Evolutionary conservation across 2,888 invertebrate species (phyloP).

Genomic region (Odontomyia ornata): DNA sequence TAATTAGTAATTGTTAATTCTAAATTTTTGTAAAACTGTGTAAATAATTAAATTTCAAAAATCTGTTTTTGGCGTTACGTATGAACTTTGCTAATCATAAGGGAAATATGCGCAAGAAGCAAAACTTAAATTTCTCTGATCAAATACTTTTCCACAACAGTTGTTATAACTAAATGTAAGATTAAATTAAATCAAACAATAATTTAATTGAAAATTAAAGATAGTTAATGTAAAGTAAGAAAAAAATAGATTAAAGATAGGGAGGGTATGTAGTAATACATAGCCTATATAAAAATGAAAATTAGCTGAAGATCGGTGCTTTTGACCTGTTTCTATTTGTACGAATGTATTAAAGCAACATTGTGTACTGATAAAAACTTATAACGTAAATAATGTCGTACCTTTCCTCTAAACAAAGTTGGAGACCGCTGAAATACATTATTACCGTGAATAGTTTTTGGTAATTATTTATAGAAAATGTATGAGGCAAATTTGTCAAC

Average conservation of each 20-base stretch:
- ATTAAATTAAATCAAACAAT: neutral
- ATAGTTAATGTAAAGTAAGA: slow-evolving; percentile 9
- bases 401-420: slow-evolving; percentile 7
- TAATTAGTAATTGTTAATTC: no score
- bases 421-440: neutral
- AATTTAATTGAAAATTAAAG: neutral
- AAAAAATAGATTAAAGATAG: neutral
- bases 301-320: slow-evolving; percentile 66
- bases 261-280: slow-evolving; percentile 53
- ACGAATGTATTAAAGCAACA: slow-evolving; percentile 56
- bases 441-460: no score
- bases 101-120: neutral
- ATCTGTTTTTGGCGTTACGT: no score
- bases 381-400: neutral
- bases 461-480: no score
- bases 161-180: no score
- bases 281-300: slow-evolving; percentile 53
- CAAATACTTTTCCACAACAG: no score
- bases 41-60: no score
- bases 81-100: no score
- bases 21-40: no score
- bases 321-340: slow-evolving; percentile 65
- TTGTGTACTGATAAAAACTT: slow-evolving; percentile 48
- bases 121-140: neutral
- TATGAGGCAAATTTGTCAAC: neutral